Base-by-base conservation (phyloP, 2,113 vertebrate species). In the Uropsilus gracilis region DNA sequence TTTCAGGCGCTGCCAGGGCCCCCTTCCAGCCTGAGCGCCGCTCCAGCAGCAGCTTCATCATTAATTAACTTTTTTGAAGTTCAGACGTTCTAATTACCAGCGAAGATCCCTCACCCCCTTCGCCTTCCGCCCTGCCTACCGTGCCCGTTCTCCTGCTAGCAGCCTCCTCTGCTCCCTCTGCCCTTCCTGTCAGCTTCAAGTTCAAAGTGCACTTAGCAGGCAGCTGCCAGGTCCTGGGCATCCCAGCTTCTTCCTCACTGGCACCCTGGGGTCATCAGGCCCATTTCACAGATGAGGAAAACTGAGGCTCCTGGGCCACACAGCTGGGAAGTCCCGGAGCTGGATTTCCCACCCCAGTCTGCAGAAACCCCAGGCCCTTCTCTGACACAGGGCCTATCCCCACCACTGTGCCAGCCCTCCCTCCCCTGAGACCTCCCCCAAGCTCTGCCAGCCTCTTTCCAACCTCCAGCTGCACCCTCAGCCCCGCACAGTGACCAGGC, bases 1-100 rank as follows among this genome's bases (percentile, higher is more conserved):
- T 97, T 97, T 95, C 97, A 96, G 95, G 96, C 66, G 48, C 97
- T 97, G 97, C 98, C 98, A 98, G 97, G 97, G 97, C 91, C 86
- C 0, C 95, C 97, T 97, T 97, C 97, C 95, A 96, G 96, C 97
- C 97, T 95, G 91, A 96, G 89, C 95, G 96, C 94, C 83, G 83
- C 93, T 98, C 97, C 90, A 48, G 96, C 96, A 95, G 93, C 97
- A 98, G 95, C 96, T 98, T 97, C 96, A 90, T 98, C 97, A 86
- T 91, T 98, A 98, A 98, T 98, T 98, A 98, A 98, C 97, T 98
- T 98, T 95, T 98, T 83, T 77, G 26, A 98, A 97, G 97, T 98
- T 98, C 96, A 97, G 95, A 97, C 89, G 22, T 97, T 97, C 97
- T 98, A 97, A 98, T 98, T 98, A 98, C 94, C 97, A 98, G 92